These are phyloP conservation scores for Miniopterus natalensis DNA, from an alignment of 2,113 vertebrate genomes.

Conservation along the genomic window DNA sequence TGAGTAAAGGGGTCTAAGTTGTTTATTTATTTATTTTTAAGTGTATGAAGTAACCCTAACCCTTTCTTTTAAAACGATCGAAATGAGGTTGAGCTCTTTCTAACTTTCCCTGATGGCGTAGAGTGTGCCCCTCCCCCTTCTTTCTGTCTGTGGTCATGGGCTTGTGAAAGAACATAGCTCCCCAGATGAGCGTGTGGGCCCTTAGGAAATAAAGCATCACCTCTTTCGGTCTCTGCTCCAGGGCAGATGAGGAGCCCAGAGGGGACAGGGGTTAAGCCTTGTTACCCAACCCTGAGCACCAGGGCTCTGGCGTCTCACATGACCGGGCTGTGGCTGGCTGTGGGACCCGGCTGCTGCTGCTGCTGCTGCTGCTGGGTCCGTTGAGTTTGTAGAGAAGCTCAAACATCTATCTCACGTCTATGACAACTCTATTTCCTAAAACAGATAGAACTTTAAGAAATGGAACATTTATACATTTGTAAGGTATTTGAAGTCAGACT, in stretches of 20 bases:
- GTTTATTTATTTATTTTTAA: not conserved
- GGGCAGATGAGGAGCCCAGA: not conserved
- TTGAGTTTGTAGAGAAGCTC: not conserved
- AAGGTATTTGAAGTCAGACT: not conserved
- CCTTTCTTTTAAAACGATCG: not conserved
- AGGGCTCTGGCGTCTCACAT: not conserved
- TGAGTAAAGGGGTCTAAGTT: not conserved
- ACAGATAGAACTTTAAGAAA: not conserved
- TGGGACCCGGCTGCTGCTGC: not conserved
- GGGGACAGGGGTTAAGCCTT: not conserved
- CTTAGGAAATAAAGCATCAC: not conserved
- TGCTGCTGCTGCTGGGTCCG: not conserved
- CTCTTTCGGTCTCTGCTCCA: accelerated
- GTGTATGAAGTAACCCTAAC: not conserved
- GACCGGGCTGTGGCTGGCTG: accelerated
- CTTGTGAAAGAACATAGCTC: not conserved
- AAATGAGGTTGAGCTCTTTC: not conserved
- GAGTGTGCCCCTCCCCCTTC: not conserved
- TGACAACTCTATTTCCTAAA: not conserved
- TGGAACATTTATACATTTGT: not conserved
- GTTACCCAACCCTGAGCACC: not conserved
- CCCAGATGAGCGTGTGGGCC: not conserved
- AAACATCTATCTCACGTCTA: accelerated
- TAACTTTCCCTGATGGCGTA: not conserved
- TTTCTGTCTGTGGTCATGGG: not conserved